These are phyloP conservation scores for Epiblema foenella DNA, from an alignment of 2,888 invertebrate genomes.

Conservation along the genomic window DNA sequence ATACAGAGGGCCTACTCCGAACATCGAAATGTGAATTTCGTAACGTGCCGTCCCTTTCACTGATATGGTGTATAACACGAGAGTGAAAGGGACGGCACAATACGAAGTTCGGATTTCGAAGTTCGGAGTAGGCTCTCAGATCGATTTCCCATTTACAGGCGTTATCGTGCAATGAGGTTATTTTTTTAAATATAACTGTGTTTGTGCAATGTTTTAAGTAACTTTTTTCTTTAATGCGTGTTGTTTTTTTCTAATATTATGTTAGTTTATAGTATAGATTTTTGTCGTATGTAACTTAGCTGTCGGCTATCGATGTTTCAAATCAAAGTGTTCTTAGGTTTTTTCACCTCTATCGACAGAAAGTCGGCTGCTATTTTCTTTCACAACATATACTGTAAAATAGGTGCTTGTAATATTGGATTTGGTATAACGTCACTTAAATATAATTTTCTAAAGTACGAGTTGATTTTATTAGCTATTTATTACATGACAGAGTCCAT, in stretches of 20 bases:
- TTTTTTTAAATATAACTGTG: slow-evolving; percentile 36
- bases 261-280: slow-evolving; percentile 41
- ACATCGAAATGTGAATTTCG: no score
- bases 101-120: no score
- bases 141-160: slow-evolving; percentile 46
- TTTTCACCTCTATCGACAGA: background rate
- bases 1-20: no score
- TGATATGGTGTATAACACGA: no score
- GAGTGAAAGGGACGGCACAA: no score
- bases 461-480: slow-evolving; percentile 22
- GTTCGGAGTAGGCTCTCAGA: no score
- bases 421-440: slow-evolving; percentile 19
- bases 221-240: slow-evolving; percentile 43
- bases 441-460: slow-evolving; percentile 13
- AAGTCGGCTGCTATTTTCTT: slow-evolving; percentile 8
- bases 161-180: slow-evolving; percentile 38
- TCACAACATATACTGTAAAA: slow-evolving; percentile 11
- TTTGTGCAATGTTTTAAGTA: slow-evolving; percentile 47
- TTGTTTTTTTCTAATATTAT: slow-evolving; percentile 46
- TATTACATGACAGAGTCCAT: slow-evolving; percentile 26
- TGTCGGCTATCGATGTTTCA: slow-evolving; percentile 8
- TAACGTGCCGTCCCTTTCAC: no score
- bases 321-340: slow-evolving; percentile 20
- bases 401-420: slow-evolving; percentile 24
- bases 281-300: slow-evolving; percentile 33